Conservation (phyloP, 1,140 invertebrate species). For the Pomacea maculata region DNA sequence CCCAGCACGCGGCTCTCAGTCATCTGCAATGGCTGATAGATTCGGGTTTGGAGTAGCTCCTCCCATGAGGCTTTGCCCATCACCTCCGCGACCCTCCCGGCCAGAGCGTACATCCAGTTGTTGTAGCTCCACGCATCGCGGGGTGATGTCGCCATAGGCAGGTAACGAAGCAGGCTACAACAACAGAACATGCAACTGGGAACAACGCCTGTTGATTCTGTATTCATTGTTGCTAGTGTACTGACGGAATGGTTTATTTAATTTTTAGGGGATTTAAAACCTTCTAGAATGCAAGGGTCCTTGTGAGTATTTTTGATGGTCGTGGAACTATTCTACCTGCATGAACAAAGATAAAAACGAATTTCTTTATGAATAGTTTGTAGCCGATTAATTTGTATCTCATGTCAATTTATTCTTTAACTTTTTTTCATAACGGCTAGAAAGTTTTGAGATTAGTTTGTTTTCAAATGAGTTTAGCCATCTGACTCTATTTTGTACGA, state of each 20-base stretch:
- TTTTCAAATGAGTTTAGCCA: no score
- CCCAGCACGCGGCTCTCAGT: background rate
- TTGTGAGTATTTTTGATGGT: no score
- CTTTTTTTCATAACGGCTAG: no score
- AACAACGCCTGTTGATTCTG: background rate
- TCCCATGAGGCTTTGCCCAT: no score
- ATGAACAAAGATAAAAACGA: no score
- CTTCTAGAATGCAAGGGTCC: background rate
- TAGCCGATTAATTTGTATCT: no score
- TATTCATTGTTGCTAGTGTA: background rate
- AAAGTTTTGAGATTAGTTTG: no score
- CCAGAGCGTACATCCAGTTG: background rate
- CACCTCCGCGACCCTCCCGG: no score
- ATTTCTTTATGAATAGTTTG: no score
- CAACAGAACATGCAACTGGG: background rate
- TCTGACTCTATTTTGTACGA: no score
- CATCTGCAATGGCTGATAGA: slow-evolving; percentile 12
- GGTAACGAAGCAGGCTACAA: slow-evolving; percentile 2
- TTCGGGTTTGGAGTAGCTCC: background rate
- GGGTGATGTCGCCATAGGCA: slow-evolving; percentile 5
- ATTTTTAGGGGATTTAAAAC: background rate
- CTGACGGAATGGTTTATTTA: background rate
- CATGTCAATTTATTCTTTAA: no score
- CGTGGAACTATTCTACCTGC: no score
- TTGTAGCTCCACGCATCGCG: slow-evolving; percentile 1